Evolutionary conservation across 2,113 vertebrate genomes (phyloP).

Genomic region (Sialia sialis): DNA sequence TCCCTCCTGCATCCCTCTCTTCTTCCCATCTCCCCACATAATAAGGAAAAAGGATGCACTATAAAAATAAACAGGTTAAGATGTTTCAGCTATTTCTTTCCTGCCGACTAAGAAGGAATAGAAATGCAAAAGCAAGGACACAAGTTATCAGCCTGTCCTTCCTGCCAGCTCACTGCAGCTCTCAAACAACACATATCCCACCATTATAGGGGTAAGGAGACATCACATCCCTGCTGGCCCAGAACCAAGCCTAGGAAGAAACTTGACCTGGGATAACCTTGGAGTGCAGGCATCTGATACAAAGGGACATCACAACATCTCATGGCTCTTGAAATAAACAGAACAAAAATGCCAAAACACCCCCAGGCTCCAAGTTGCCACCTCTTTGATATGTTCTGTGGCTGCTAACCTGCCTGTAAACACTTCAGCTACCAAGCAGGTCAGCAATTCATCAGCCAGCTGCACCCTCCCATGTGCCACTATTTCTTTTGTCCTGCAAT

Average conservation of each 20-base stretch:
- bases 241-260: neutral
- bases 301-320: neutral
- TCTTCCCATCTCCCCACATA: neutral
- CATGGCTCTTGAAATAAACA: neutral
- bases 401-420: neutral
- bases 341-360: neutral
- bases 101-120: neutral
- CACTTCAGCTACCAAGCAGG: neutral
- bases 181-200: neutral
- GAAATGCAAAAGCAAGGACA: neutral
- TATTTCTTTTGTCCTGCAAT: neutral
- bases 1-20: neutral
- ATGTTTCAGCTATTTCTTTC: neutral
- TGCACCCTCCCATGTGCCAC: neutral
- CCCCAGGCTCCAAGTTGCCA: fast-evolving
- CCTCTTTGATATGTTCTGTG: neutral
- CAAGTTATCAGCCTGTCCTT: neutral
- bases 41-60: neutral
- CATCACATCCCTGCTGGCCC: neutral
- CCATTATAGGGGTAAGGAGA: fast-evolving
- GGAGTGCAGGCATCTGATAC: neutral
- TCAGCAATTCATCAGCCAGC: neutral
- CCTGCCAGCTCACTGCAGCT: neutral
- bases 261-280: neutral
- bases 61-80: neutral